Evolutionary conservation across 2,888 invertebrate genomes (phyloP).

Genomic region (Pseudanteris insignis): DNA sequence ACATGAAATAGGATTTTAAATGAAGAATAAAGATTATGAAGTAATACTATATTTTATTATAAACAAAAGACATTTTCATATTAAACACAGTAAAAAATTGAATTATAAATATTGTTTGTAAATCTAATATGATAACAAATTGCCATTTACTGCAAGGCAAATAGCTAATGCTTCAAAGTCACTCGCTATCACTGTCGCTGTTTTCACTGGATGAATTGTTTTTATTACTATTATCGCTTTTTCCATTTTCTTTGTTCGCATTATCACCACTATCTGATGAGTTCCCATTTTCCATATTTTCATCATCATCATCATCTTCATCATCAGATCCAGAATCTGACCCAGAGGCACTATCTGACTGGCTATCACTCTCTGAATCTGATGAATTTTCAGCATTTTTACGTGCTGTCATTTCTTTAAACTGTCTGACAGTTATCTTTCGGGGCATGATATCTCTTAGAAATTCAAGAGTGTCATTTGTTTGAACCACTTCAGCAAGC

Average conservation of each 20-base stretch:
- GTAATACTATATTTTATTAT: too few relatives aligned
- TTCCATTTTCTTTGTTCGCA: conserved; percentile 56
- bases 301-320: conserved; percentile 32
- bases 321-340: conserved; percentile 48
- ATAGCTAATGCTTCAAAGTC: too few relatives aligned
- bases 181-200: conserved; percentile 45
- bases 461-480: conserved; percentile 75
- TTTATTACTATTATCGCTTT: conserved; percentile 53
- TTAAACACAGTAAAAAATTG: conserved; percentile 1
- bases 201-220: conserved; percentile 55
- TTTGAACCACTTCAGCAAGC: conserved; percentile 76
- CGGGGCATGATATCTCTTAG: conserved; percentile 78
- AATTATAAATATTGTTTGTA: conserved; percentile 15
- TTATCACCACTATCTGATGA: conserved; percentile 52
- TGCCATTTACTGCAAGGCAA: too few relatives aligned
- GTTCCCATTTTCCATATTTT: conserved; percentile 51
- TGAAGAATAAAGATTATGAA: too few relatives aligned
- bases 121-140: neutral
- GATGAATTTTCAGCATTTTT: conserved; percentile 64
- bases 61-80: conserved; percentile 11
- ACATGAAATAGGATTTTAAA: too few relatives aligned
- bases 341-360: conserved; percentile 56
- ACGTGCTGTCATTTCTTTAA: conserved; percentile 74
- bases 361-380: conserved; percentile 62
- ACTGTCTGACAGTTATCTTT: conserved; percentile 77